Conservation (phyloP, 2,888 invertebrate species). For the Neelides folsomi region DNA sequence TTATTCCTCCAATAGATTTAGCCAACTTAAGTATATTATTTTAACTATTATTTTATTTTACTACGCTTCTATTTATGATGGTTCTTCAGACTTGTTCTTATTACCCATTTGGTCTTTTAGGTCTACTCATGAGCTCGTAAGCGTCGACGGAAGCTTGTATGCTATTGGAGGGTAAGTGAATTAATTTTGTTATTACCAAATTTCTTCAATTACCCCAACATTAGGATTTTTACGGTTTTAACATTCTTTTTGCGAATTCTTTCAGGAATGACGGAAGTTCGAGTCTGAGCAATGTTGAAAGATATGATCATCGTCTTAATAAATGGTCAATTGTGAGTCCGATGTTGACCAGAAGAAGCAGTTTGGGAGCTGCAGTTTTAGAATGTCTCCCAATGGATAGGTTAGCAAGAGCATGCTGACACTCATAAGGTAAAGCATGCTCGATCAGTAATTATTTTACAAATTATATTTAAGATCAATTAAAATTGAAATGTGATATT, state of each 20-base stretch:
- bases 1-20: no score
- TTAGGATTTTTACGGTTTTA: no score
- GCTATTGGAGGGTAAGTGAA: constrained; percentile 47
- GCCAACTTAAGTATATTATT: no score
- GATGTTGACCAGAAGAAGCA: constrained; percentile 52
- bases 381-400: constrained; percentile 44
- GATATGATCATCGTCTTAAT: constrained; percentile 50
- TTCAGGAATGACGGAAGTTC: constrained; percentile 51
- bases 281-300: constrained; percentile 54
- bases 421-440: neutral
- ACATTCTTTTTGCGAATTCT: no score
- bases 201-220: no score
- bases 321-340: constrained; percentile 54
- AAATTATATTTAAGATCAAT: no score
- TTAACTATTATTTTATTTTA: no score
- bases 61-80: no score
- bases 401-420: constrained; percentile 28
- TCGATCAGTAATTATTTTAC: no score
- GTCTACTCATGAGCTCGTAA: constrained; percentile 55
- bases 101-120: constrained; percentile 36
- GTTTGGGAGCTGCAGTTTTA: constrained; percentile 52
- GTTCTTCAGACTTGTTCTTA: no score
- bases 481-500: no score
- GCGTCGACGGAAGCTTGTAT: constrained; percentile 49
- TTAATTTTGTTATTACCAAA: no score